Conservation (phyloP, 2,797 vertebrate genomes). For the Platyrinchus mystaceus region DNA sequence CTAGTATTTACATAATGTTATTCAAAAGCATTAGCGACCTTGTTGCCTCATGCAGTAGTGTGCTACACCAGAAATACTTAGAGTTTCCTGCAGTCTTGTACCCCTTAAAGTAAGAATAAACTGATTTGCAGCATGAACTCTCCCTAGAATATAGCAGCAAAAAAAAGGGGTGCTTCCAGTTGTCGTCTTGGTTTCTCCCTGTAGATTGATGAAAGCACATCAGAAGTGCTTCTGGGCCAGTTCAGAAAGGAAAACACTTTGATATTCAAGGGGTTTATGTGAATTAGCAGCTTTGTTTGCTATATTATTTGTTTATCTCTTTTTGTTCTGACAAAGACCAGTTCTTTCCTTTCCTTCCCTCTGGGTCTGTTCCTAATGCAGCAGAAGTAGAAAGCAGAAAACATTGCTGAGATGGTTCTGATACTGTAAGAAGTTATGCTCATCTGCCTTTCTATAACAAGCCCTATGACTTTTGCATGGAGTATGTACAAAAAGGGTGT, state of each 20-base stretch:
- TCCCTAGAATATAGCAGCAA: not conserved
- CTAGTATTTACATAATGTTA: not conserved
- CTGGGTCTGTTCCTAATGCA: not conserved
- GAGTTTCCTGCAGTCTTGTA: not conserved
- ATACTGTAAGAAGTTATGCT: not conserved
- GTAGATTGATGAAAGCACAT: not conserved
- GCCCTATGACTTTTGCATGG: not conserved
- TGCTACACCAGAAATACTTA: not conserved
- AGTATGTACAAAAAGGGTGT: accelerated
- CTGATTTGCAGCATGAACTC: not conserved
- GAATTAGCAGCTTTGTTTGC: not conserved
- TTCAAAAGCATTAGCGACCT: not conserved
- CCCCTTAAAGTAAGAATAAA: not conserved
- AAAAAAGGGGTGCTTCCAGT: not conserved
- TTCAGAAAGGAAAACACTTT: not conserved
- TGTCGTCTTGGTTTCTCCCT: not conserved
- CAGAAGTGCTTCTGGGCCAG: not conserved
- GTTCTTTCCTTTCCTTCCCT: not conserved
- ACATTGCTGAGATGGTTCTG: not conserved
- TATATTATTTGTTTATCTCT: not conserved
- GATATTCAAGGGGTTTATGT: not conserved
- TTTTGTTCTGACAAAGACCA: not conserved
- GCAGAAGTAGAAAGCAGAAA: not conserved
- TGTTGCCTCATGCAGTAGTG: not conserved
- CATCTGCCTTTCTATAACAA: not conserved